These are phyloP conservation scores for Drosophila pseudoananassae DNA, from an alignment of 1,140 invertebrate genomes.

Conservation along the genomic window DNA sequence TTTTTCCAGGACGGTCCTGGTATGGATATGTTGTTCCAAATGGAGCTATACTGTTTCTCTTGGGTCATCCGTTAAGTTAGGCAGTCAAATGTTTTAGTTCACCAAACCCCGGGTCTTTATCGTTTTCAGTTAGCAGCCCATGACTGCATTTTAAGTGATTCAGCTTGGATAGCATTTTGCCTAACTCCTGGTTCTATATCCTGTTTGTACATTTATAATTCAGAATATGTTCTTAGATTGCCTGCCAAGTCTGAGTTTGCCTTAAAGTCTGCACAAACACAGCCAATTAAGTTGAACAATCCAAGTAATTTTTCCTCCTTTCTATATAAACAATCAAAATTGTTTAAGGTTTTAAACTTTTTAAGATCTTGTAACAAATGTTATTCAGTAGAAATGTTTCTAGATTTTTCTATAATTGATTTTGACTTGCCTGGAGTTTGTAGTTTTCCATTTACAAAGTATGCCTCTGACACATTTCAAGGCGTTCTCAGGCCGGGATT, in stretches of 20 bases:
- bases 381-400: background rate
- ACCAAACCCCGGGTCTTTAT: slow-evolving; percentile 12
- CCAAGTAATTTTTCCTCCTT: background rate
- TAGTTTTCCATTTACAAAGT: slow-evolving; percentile 48
- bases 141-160: slow-evolving; percentile 27
- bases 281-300: background rate
- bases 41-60: slow-evolving; percentile 49
- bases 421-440: slow-evolving; percentile 40
- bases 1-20: background rate
- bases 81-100: slow-evolving; percentile 55
- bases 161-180: background rate
- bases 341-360: background rate
- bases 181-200: background rate
- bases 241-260: background rate
- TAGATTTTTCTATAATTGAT: slow-evolving; percentile 62
- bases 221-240: background rate
- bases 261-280: slow-evolving; percentile 5
- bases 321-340: background rate
- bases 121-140: slow-evolving; percentile 13
- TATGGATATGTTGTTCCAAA: slow-evolving; percentile 55
- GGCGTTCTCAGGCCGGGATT: slow-evolving; percentile 63
- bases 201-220: slow-evolving; percentile 2
- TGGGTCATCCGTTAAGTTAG: slow-evolving; percentile 62
- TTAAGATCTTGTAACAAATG: too few relatives aligned
- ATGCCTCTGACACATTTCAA: slow-evolving; percentile 76